Conservation (phyloP, 2,113 vertebrate genomes). For the Misgurnus mizolepis region DNA sequence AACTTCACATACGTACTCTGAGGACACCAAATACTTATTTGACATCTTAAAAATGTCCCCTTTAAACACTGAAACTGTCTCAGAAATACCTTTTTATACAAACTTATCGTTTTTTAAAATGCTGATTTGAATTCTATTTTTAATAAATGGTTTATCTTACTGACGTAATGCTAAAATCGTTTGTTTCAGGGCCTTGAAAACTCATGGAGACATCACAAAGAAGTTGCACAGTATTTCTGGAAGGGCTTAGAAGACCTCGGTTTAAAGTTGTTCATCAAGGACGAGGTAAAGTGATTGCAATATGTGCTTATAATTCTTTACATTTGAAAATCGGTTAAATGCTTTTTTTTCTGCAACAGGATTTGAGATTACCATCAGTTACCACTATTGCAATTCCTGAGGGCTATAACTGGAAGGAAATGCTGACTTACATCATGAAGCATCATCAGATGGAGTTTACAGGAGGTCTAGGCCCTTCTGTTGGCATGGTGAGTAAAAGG, state of each 20-base stretch:
- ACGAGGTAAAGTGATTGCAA: conserved; percentile 75
- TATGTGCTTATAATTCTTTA: neutral
- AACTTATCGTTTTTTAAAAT: no score
- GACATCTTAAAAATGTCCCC: no score
- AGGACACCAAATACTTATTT: no score
- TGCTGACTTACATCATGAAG: conserved; percentile 83
- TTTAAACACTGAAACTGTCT: no score
- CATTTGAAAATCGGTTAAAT: neutral
- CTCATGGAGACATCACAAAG: conserved; percentile 82
- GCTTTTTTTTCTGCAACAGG: conserved; percentile 56
- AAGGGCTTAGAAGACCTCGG: conserved; percentile 81
- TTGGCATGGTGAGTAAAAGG: conserved; percentile 80
- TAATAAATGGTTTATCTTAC: neutral
- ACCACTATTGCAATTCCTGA: conserved; percentile 83
- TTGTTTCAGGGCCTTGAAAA: conserved; percentile 84
- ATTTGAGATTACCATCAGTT: conserved; percentile 86
- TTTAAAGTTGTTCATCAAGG: conserved; percentile 87
- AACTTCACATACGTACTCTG: no score
- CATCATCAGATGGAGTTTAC: conserved; percentile 83
- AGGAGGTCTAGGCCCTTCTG: conserved; percentile 87
- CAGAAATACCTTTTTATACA: no score
- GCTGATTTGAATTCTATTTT: no score
- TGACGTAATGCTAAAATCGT: conserved; percentile 15
- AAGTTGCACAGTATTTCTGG: conserved; percentile 77
- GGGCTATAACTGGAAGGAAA: conserved; percentile 85